A percentile compares a stretch with the other conserved stretches of the same genome.
Conservation (phyloP, 2,113 vertebrate species). For the Eulemur macaco region DNA sequence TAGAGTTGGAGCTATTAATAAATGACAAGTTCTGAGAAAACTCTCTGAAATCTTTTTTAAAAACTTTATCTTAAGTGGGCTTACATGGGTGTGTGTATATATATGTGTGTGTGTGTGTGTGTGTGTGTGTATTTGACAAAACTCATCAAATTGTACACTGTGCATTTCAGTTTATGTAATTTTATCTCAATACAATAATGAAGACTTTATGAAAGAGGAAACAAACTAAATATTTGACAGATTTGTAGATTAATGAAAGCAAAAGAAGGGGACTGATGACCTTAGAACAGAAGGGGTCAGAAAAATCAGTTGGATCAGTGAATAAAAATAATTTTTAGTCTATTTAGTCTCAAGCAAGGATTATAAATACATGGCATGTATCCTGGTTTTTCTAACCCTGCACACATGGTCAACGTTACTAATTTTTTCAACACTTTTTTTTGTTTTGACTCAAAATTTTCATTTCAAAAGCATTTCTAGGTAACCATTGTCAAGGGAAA, state of each 20-base stretch:
- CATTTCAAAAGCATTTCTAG: background rate
- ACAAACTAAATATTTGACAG: background rate
- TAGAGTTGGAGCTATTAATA: too few relatives aligned
- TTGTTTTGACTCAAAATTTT: background rate
- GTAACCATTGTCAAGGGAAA: background rate
- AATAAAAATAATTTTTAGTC: background rate
- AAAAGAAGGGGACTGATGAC: background rate
- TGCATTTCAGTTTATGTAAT: background rate
- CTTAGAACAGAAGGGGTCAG: background rate
- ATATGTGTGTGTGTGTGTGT: background rate
- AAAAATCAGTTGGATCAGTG: background rate
- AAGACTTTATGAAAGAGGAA: background rate
- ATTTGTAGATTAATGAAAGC: background rate
- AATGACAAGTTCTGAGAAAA: background rate
- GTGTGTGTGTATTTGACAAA: background rate
- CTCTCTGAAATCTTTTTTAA: background rate
- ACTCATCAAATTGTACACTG: background rate
- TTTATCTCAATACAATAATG: background rate
- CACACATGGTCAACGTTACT: background rate
- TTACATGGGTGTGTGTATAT: background rate
- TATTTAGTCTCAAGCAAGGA: background rate
- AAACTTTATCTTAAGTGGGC: background rate
- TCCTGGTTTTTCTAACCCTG: background rate
- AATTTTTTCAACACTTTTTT: background rate
- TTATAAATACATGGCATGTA: background rate